A percentile compares a stretch with the other conserved stretches of the same genome.
Conservation (phyloP, 2,797 vertebrate species). For the Rhinoraja longicauda region DNA sequence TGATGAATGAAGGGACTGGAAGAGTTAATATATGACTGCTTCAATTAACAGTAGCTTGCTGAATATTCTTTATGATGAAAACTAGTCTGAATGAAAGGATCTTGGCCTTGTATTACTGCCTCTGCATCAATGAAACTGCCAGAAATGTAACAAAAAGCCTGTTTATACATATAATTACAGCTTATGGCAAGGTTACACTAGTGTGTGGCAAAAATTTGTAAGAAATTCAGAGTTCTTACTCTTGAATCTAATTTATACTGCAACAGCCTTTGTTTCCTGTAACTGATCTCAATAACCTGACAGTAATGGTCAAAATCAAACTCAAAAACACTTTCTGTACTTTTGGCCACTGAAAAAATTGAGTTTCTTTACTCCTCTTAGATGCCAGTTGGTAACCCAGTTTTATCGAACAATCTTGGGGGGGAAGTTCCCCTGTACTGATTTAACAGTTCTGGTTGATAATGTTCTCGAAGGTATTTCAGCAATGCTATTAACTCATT, state of each 20-base stretch:
- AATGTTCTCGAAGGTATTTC: background rate
- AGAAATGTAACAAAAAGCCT: background rate
- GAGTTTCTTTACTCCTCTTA: background rate
- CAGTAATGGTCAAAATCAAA: background rate
- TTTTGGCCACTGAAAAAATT: background rate
- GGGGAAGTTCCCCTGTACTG: background rate
- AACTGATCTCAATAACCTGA: background rate
- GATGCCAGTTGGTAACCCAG: too few species aligned
- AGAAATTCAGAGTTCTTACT: background rate
- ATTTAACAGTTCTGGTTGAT: background rate
- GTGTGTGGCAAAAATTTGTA: background rate
- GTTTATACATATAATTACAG: background rate
- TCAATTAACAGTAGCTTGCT: background rate
- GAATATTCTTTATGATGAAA: background rate
- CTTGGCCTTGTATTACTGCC: background rate
- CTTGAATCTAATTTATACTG: background rate
- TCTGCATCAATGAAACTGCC: background rate
- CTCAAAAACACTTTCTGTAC: background rate
- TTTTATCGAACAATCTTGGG: background rate
- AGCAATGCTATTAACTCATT: background rate
- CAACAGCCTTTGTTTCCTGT: background rate
- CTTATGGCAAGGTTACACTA: background rate
- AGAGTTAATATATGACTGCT: constrained; percentile 11
- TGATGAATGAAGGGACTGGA: background rate
- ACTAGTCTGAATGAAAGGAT: background rate